A percentile compares a stretch with the other conserved stretches of the same genome.
Evolutionary conservation across 2,888 invertebrate species (phyloP).

Genomic region (Drosophila melanosoma): DNA sequence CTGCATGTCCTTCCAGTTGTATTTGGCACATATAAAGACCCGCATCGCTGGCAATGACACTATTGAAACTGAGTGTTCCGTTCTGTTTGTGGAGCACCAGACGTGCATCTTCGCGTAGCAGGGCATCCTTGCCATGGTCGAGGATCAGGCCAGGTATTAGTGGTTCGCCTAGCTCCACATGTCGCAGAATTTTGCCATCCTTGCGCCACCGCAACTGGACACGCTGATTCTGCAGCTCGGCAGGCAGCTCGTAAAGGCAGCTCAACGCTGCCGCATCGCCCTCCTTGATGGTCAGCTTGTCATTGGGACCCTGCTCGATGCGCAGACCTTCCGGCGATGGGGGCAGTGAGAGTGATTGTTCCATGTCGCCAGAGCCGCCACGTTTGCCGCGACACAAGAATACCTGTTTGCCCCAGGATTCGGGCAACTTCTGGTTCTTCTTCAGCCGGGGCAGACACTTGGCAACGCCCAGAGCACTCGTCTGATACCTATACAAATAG

Average conservation of each 20-base stretch:
- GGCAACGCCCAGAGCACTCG: slow-evolving; percentile 6
- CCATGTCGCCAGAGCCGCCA: slow-evolving; percentile 68
- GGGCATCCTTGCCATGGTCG: slow-evolving; percentile 71
- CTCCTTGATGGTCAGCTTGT: slow-evolving; percentile 87
- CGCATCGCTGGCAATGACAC: slow-evolving; percentile 83
- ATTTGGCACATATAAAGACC: slow-evolving; percentile 85
- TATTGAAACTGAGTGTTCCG: slow-evolving; percentile 83
- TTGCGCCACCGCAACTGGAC: slow-evolving; percentile 88
- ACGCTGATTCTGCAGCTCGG: slow-evolving; percentile 72
- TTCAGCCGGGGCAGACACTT: slow-evolving; percentile 81
- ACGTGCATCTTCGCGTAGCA: slow-evolving; percentile 83
- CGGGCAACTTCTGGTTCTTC: slow-evolving; percentile 76
- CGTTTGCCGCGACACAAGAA: slow-evolving; percentile 84
- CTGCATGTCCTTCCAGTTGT: slow-evolving; percentile 83
- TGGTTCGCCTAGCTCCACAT: slow-evolving; percentile 75
- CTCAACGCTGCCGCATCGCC: slow-evolving; percentile 87
- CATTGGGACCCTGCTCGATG: slow-evolving; percentile 76
- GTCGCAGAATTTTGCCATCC: slow-evolving; percentile 87
- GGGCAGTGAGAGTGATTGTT: slow-evolving; percentile 49
- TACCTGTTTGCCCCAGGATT: slow-evolving; percentile 73
- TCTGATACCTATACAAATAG: slow-evolving; percentile 64
- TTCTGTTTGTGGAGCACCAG: slow-evolving; percentile 82
- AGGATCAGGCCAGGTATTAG: slow-evolving; percentile 51
- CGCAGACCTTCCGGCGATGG: slow-evolving; percentile 53
- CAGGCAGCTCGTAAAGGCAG: slow-evolving; percentile 87